Evolutionary conservation across 2,888 invertebrate species (phyloP), one percentile per base, ranked within the genome.

Genomic region (Caenorhabditis panamensis): DNA sequence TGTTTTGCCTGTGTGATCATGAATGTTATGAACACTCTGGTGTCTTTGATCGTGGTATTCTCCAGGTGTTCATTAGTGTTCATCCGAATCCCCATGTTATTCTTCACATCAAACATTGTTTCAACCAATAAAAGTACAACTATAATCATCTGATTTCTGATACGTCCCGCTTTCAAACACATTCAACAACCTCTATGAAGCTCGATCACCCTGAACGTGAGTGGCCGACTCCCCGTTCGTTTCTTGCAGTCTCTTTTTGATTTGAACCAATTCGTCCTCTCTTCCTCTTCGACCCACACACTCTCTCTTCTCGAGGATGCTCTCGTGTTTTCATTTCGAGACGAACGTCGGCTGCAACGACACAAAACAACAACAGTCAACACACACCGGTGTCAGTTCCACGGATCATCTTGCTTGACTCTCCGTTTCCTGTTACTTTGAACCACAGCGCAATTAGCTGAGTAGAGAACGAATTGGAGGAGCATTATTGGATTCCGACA

Each of bases 341-440:
- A 20, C 49, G 22, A 49, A 49, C n/a, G 44, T n/a, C 41, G 9
- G 64, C 64, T 66, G 64, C 53, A 67, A 56, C 44, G 67, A 56
- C 53, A 67, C 56, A 47, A 56, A 26, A 49, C 49, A 56, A 56
- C 66, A 67, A 67, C 54, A 66, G 47, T 56, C 56, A 67, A 56
- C 67, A 67, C 9, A 44, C 54, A 18, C 66, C 54, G n/a, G 5
- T 67, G 28, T 49, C 49, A 24, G 31, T 64, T 53, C 24, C 37
- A 54, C 41, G 8, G 41, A 41, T 41, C 53, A 26, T 54, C 53
- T 36, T 49, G 9, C 26, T 41, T 28, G 26, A 13, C 20, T 36
- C 24, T 51, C 49, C 36, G 31, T 31, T 41, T 41, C 41, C 9
- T 41, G 31, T 31, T 31, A 31, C 41, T 54, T 54, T 66, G 41